A percentile compares a stretch with the other conserved stretches of the same genome.
phyloP scores from a whole-genome alignment of 2,797 vertebrate species.

The Carduelis carduelis region DNA sequence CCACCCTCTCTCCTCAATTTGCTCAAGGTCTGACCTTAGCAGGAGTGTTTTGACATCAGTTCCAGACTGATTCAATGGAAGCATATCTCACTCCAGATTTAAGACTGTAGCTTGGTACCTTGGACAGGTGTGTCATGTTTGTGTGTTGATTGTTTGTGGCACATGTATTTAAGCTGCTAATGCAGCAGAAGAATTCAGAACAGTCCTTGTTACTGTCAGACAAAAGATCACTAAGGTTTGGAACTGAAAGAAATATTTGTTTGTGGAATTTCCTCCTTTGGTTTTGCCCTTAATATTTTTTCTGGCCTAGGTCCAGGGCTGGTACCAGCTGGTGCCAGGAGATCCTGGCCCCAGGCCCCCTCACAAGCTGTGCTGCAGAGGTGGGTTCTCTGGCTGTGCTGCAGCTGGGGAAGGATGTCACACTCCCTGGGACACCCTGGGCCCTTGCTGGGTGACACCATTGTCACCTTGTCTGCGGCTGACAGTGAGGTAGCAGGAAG shows the following conservation, averaged over 20 bases:
- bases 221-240: not conserved
- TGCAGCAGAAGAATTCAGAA: not conserved
- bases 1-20: conserved; percentile 5
- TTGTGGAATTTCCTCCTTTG: not conserved
- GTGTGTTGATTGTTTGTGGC: not conserved
- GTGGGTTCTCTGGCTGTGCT: not conserved
- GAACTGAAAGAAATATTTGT: not conserved
- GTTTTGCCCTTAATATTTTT: not conserved
- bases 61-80: not conserved
- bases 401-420: not conserved
- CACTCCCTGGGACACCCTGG: not conserved
- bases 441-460: not conserved
- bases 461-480: not conserved
- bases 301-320: not conserved
- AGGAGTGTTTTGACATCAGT: conserved; percentile 2
- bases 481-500: not conserved
- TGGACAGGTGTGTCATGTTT: not conserved
- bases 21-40: conserved; percentile 32
- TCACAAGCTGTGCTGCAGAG: not conserved
- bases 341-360: not conserved
- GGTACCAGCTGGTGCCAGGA: not conserved
- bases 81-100: not conserved
- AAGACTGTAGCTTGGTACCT: not conserved
- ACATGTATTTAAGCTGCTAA: not conserved
- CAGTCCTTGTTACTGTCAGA: not conserved